Conservation (phyloP, 2,888 invertebrate species). For the Gari tellinella region DNA sequence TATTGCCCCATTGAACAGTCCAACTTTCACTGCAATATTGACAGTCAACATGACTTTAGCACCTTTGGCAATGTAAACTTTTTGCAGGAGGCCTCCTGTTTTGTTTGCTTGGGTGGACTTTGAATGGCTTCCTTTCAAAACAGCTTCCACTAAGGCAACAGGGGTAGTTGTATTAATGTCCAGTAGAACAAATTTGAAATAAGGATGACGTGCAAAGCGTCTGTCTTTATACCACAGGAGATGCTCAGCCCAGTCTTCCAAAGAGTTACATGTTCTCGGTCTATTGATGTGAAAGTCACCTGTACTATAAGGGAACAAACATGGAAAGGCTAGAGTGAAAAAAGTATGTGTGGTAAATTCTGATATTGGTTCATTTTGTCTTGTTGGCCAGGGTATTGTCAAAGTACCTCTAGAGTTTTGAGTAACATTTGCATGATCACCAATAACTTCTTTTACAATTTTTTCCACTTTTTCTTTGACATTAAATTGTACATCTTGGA, state of each 20-base stretch:
- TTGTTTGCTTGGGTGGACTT: too few species aligned
- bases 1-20: too few species aligned
- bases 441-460: neutral
- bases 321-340: conserved; percentile 20
- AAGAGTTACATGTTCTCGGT: conserved; percentile 32
- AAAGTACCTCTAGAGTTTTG: neutral
- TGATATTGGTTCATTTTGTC: conserved; percentile 4
- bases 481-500: conserved; percentile 41
- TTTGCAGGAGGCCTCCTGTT: too few species aligned
- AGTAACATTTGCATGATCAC: too few species aligned
- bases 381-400: conserved; percentile 6
- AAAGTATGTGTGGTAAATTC: too few species aligned
- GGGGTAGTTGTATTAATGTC: too few species aligned
- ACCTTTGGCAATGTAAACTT: too few species aligned
- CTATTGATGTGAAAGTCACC: conserved; percentile 32
- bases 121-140: too few species aligned
- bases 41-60: too few species aligned
- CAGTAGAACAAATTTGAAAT: conserved; percentile 16
- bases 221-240: conserved; percentile 46
- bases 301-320: conserved; percentile 9
- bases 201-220: conserved; percentile 36
- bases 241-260: conserved; percentile 55
- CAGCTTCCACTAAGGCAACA: too few species aligned
- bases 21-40: too few species aligned
- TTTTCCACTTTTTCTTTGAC: conserved; percentile 33